These are phyloP conservation scores for Gymnoscopelus microlampas DNA, from an alignment of 2,797 vertebrate species.

Conservation along the genomic window DNA sequence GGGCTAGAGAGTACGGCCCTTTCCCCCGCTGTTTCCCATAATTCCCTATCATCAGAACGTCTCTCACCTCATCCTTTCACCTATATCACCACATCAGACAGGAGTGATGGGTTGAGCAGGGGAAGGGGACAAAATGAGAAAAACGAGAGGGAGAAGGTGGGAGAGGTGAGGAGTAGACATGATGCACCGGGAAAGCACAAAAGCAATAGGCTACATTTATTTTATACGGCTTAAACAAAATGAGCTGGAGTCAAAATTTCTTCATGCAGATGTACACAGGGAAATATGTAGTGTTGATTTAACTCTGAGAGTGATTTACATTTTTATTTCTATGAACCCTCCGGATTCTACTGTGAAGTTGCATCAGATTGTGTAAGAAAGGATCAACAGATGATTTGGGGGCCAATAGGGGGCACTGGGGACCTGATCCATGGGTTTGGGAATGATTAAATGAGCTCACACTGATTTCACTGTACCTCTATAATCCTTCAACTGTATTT, in stretches of 20 bases:
- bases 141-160: not conserved
- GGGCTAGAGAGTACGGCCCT: slow-evolving; percentile 28
- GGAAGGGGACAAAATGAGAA: slow-evolving; percentile 3
- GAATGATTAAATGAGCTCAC: slow-evolving; percentile 37
- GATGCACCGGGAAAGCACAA: not conserved
- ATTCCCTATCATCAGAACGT: slow-evolving; percentile 57
- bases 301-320: too few relatives aligned
- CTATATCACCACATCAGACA: slow-evolving; percentile 31
- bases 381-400: slow-evolving; percentile 77
- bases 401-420: slow-evolving; percentile 85
- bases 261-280: not conserved
- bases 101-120: not conserved
- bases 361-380: slow-evolving; percentile 48
- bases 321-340: too few relatives aligned
- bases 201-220: not conserved
- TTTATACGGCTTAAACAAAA: not conserved
- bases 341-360: not conserved
- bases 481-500: slow-evolving; percentile 11
- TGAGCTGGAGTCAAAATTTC: not conserved
- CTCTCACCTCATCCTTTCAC: slow-evolving; percentile 33
- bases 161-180: not conserved
- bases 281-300: not conserved
- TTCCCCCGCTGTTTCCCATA: slow-evolving; percentile 52
- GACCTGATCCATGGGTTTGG: slow-evolving; percentile 73
- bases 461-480: slow-evolving; percentile 35